These are phyloP conservation scores for Cliona cf. orientalis DNA, from an alignment of 37 sponge, comb jelly and placozoan species.

Conservation along the genomic window DNA sequence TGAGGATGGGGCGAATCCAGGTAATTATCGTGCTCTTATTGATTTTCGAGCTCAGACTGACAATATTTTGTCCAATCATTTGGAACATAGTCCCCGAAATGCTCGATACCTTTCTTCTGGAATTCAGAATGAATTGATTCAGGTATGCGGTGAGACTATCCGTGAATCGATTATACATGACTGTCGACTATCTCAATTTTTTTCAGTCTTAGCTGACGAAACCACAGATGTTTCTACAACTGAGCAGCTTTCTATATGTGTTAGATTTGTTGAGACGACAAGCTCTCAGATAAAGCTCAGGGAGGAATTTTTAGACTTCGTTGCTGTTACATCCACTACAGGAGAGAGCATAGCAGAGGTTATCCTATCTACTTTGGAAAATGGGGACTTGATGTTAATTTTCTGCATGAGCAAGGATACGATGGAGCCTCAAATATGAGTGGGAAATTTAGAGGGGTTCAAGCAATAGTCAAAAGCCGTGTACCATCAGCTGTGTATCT, in stretches of 20 bases:
- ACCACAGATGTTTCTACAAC: conserved; percentile 32
- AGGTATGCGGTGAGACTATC: background rate
- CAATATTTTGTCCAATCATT: conserved; percentile 7
- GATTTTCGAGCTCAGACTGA: conserved; percentile 19
- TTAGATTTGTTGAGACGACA: background rate
- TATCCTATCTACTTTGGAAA: background rate
- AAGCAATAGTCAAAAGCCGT: background rate
- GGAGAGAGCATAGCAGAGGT: conserved; percentile 17
- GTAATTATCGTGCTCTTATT: background rate
- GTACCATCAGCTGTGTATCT: conserved; percentile 8
- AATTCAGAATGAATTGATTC: conserved; percentile 14
- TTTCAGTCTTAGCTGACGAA: conserved; percentile 13
- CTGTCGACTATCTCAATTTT: conserved; percentile 5
- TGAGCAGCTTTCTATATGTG: conserved; percentile 23
- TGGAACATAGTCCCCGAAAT: conserved; percentile 1
- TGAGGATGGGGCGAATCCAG: conserved; percentile 2
- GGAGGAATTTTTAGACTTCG: conserved; percentile 38
- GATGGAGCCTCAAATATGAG: conserved; percentile 33
- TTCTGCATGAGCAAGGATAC: conserved; percentile 20
- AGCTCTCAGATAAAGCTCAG: conserved; percentile 4
- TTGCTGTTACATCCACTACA: conserved; percentile 2
- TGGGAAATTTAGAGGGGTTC: conserved; percentile 29
- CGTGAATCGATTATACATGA: background rate
- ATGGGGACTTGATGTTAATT: background rate
- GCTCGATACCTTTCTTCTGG: background rate